Conservation (phyloP, 2,888 invertebrate species). For the Gnatocerus cornutus region DNA sequence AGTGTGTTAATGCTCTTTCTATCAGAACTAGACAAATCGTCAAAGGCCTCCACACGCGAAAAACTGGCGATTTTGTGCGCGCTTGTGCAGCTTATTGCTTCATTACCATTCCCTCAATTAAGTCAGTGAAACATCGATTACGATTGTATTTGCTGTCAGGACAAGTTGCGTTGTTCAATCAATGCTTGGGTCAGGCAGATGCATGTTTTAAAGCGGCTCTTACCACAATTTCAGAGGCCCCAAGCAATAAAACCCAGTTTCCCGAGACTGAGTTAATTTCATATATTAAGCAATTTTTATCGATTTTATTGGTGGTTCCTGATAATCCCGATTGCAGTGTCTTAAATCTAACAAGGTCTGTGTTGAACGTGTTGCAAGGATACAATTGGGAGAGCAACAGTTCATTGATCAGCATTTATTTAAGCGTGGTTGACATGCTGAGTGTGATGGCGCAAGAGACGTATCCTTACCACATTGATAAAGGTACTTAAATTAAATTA, state of each 20-base stretch:
- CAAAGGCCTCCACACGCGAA: slow-evolving; percentile 83
- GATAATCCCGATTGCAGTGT: slow-evolving; percentile 93
- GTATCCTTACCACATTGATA: slow-evolving; percentile 90
- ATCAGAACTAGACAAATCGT: slow-evolving; percentile 80
- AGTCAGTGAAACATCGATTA: slow-evolving; percentile 83
- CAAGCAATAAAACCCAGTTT: slow-evolving; percentile 82
- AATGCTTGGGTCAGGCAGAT: slow-evolving; percentile 95
- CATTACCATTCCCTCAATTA: slow-evolving; percentile 97
- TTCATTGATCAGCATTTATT: slow-evolving; percentile 80
- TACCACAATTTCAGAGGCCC: slow-evolving; percentile 84
- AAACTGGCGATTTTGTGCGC: slow-evolving; percentile 89
- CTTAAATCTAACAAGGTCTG: slow-evolving; percentile 84
- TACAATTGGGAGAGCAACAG: slow-evolving; percentile 82
- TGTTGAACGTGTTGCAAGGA: slow-evolving; percentile 86
- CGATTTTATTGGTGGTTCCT: slow-evolving; percentile 88
- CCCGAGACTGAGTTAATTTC: slow-evolving; percentile 82
- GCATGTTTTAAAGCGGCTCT: slow-evolving; percentile 94
- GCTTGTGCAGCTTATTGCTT: slow-evolving; percentile 97
- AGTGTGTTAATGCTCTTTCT: slow-evolving; percentile 88
- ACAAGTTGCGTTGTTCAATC: slow-evolving; percentile 90
- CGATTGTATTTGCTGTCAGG: slow-evolving; percentile 91
- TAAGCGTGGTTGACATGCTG: slow-evolving; percentile 85
- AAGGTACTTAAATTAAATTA: too few species aligned
- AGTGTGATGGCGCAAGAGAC: slow-evolving; percentile 86
- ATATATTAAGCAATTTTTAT: slow-evolving; percentile 85